These are phyloP conservation scores for Desmophyllum pertusum DNA, from an alignment of 92 coral and sea anemone species.

Conservation along the genomic window DNA sequence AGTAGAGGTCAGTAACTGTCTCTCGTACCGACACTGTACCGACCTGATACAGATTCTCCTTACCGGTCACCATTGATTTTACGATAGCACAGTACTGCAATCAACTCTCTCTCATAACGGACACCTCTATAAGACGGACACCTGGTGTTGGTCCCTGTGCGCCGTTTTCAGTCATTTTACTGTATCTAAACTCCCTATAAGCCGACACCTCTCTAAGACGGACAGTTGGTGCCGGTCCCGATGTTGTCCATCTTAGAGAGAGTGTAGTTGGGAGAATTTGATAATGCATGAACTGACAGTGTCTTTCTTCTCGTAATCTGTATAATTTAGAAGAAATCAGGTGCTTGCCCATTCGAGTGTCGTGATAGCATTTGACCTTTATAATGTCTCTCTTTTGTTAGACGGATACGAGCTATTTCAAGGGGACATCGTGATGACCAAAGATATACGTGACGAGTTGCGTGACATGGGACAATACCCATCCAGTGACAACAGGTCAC, in stretches of 20 bases:
- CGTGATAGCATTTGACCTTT: neutral
- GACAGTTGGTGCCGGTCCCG: too few species aligned
- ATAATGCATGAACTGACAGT: neutral
- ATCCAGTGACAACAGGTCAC: neutral
- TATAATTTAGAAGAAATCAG: neutral
- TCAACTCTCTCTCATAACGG: neutral
- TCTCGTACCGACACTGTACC: neutral
- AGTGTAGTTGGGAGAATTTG: neutral
- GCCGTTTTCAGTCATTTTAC: too few species aligned
- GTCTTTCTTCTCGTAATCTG: neutral
- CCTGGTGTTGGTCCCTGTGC: slow-evolving; percentile 42
- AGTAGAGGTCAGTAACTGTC: slow-evolving; percentile 31
- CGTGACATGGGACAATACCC: slow-evolving; percentile 21
- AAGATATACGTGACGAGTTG: slow-evolving; percentile 41
- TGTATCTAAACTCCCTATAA: too few species aligned
- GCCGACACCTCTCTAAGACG: too few species aligned
- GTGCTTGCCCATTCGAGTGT: neutral
- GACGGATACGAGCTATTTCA: slow-evolving; percentile 69
- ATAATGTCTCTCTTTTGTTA: neutral
- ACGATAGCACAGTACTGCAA: too few species aligned
- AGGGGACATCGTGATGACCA: slow-evolving; percentile 69
- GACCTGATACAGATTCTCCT: neutral
- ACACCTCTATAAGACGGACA: slow-evolving; percentile 45
- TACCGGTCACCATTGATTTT: neutral
- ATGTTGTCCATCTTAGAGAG: too few species aligned